phyloP scores from a whole-genome alignment of 1,140 invertebrate genomes.

The Plodia interpunctella region DNA sequence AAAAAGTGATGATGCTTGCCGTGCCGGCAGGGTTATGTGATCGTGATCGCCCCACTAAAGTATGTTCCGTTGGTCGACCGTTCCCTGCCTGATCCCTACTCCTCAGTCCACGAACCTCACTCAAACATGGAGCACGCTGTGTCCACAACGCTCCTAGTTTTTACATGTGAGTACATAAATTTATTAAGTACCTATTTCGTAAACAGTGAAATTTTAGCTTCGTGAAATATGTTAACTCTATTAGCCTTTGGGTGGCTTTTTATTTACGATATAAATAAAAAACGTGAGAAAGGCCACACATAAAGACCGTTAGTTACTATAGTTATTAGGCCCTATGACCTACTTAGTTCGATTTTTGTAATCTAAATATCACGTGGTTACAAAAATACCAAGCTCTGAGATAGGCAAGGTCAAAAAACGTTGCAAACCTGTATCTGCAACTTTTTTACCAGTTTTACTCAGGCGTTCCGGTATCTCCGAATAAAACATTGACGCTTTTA shows the following conservation, averaged over 20 bases:
- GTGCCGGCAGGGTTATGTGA: no score
- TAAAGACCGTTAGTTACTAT: no score
- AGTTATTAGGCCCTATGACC: no score
- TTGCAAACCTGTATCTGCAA: not conserved
- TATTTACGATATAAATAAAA: no score
- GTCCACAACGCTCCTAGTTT: constrained; percentile 45
- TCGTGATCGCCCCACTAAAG: no score
- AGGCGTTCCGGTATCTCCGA: no score
- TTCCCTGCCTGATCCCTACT: constrained; percentile 24
- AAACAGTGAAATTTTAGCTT: not conserved
- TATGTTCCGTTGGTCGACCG: no score
- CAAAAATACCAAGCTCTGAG: not conserved
- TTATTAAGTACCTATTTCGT: not conserved
- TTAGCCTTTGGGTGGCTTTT: no score
- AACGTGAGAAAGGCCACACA: not conserved
- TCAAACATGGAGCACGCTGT: constrained; percentile 46
- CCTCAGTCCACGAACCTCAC: not conserved
- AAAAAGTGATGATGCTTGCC: no score
- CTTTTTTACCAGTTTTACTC: not conserved
- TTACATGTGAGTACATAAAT: constrained; percentile 50
- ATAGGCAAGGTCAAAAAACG: not conserved
- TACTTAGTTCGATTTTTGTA: not conserved
- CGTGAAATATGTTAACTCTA: no score
- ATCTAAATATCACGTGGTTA: no score
- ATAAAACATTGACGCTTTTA: no score